A percentile compares a stretch with the other conserved stretches of the same genome.
Evolutionary conservation across 2,888 invertebrate species (phyloP).

Genomic region (Conomelus anceps): DNA sequence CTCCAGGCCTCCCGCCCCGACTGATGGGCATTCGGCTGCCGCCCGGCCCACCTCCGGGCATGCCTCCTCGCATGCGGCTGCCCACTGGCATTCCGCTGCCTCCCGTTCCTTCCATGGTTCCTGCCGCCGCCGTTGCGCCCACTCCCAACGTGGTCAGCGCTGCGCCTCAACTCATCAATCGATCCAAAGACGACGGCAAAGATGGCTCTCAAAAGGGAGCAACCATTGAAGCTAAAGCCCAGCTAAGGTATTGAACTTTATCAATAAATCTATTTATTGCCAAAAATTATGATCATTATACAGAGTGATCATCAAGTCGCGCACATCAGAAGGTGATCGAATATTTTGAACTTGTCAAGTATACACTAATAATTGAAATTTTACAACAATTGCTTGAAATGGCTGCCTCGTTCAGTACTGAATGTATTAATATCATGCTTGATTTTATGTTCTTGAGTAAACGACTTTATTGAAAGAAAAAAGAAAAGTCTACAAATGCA

Average conservation of each 20-base stretch:
- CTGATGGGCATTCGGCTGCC: conserved; percentile 42
- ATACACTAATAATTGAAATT: too few species aligned
- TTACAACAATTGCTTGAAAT: too few species aligned
- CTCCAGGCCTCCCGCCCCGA: conserved; percentile 45
- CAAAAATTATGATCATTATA: too few species aligned
- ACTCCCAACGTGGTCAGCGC: conserved; percentile 69
- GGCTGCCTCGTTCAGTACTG: too few species aligned
- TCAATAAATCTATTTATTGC: too few species aligned
- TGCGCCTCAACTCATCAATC: conserved; percentile 72
- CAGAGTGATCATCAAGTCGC: too few species aligned
- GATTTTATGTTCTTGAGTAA: too few species aligned
- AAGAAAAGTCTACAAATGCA: too few species aligned
- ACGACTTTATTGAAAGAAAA: too few species aligned
- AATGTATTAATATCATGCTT: too few species aligned
- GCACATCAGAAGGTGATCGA: too few species aligned
- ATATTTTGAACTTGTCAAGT: too few species aligned
- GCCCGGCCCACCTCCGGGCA: conserved; percentile 52
- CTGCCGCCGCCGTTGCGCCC: conserved; percentile 18
- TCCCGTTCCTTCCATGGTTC: conserved; percentile 30
- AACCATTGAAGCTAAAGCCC: conserved; percentile 94
- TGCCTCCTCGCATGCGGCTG: conserved; percentile 37
- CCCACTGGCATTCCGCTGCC: conserved; percentile 27
- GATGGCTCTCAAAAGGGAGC: conserved; percentile 48
- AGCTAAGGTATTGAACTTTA: conserved; percentile 55
- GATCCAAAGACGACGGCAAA: conserved; percentile 52